Evolutionary conservation across 2,113 vertebrate species (phyloP).

Genomic region (Zosterops lateralis): DNA sequence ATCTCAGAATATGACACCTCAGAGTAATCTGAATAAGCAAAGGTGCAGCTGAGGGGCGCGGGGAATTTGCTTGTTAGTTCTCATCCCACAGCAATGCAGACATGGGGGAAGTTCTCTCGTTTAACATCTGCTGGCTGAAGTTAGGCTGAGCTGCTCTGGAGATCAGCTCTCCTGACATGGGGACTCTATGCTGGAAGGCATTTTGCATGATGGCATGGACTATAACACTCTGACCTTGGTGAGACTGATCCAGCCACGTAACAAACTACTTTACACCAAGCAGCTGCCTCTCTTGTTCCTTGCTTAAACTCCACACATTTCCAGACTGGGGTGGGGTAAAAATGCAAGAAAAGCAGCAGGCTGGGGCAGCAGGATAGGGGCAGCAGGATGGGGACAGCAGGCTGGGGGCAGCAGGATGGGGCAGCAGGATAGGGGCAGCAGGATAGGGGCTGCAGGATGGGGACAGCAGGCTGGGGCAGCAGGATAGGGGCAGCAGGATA

Average conservation of each 20-base stretch:
- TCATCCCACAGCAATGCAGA: neutral
- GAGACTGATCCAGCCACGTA: neutral
- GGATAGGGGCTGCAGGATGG: neutral
- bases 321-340: neutral
- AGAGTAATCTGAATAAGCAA: neutral
- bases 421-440: too few species aligned
- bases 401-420: neutral
- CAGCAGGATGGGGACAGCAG: neutral
- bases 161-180: neutral
- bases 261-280: neutral
- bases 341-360: rapidly evolving
- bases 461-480: neutral
- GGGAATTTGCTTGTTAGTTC: neutral
- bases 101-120: rapidly evolving
- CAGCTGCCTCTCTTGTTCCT: too few species aligned
- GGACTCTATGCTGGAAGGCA: neutral
- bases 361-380: neutral
- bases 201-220: neutral
- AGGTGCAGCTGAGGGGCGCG: neutral
- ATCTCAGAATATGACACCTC: neutral
- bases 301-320: neutral
- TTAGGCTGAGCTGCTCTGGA: neutral
- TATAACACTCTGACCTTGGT: neutral
- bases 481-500: too few species aligned
- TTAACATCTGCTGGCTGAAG: neutral